Evolutionary conservation across 2,797 vertebrate species (phyloP), one percentile per base, ranked within the genome.

Genomic region (Tolypeutes matacus): DNA sequence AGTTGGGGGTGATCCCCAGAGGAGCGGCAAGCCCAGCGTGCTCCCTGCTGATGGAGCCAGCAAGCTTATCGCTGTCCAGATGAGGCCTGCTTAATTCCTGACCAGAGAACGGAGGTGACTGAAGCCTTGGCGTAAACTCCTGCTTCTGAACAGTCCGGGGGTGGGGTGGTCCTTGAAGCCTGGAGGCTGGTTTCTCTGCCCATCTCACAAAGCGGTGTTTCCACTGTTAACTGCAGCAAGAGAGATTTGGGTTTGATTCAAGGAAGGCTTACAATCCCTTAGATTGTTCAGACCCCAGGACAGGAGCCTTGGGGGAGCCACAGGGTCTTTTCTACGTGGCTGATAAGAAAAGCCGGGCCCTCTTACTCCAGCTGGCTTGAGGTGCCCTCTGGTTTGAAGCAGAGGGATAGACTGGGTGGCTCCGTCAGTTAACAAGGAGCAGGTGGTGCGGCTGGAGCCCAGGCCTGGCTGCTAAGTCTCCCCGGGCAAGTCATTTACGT

Each of bases 61-160:
- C 36, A 2, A 53, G 65, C 64, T 72, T 10, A 31, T 20, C 1
- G 3, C 21, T 34, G 23, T 17, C 69, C 70, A 75, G 62, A 11
- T 18, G 60, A 53, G 51, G 25, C 75, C 70, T 76, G 70, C 69
- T 51, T 82, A 72, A 58, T 51, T 58, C 72, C 82, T 65, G 86
- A 83, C 76, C 67, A 46, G 65, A 42, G 76, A 49, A 78, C 1
- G 0, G n/a, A n/a, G 53, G 53, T 8, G 6, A 39, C 15, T 56
- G 62, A 70, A 64, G 36, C 46, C 46, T 42, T 42, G 36, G 46
- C 42, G 20, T 36, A 13, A 81, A 31, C 7, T 64, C 53, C 21
- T 23, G 60, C 39, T 15, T 65, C 20, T 70, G 18, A 17, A 53
- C 0, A 0, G 62, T 70, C 34, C 4, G 1, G 7, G 31, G 15